A percentile compares a stretch with the other conserved stretches of the same genome.
Conservation (phyloP, 1,140 invertebrate genomes). For the Scaptomyza pallida region DNA sequence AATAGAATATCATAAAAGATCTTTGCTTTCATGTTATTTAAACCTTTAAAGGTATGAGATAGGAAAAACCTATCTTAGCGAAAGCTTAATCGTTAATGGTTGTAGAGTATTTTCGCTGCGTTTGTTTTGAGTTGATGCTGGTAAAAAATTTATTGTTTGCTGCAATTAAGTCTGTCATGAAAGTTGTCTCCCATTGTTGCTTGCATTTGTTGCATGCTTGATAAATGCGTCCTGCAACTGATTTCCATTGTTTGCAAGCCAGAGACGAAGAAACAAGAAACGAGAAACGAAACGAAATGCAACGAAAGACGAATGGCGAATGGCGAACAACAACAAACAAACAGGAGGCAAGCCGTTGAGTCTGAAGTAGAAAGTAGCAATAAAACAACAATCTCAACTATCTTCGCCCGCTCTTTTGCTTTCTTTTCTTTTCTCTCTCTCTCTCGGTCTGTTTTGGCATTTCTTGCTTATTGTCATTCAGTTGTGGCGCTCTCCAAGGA, state of each 20-base stretch:
- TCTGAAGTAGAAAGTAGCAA: not conserved
- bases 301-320: not conserved
- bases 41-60: too few species aligned
- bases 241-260: slow-evolving; percentile 2
- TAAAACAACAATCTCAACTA: slow-evolving; percentile 16
- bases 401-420: slow-evolving; percentile 1
- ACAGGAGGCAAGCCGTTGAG: too few species aligned
- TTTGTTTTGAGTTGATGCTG: too few species aligned
- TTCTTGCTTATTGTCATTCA: slow-evolving; percentile 64
- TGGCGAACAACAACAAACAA: too few species aligned
- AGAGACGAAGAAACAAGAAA: not conserved
- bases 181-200: slow-evolving; percentile 10
- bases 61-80: too few species aligned
- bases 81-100: too few species aligned
- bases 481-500: slow-evolving; percentile 40
- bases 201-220: slow-evolving; percentile 14
- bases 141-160: not conserved
- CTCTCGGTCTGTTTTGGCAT: slow-evolving; percentile 32
- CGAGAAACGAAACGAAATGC: not conserved
- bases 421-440: not conserved
- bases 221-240: slow-evolving; percentile 1
- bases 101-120: too few species aligned
- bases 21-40: too few species aligned
- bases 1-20: too few species aligned
- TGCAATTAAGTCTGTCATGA: not conserved